Percentiles rank a stretch among this genome's conserved stretches.
phyloP scores from a whole-genome alignment of 1,140 invertebrate species.

The Conus betulinus region DNA sequence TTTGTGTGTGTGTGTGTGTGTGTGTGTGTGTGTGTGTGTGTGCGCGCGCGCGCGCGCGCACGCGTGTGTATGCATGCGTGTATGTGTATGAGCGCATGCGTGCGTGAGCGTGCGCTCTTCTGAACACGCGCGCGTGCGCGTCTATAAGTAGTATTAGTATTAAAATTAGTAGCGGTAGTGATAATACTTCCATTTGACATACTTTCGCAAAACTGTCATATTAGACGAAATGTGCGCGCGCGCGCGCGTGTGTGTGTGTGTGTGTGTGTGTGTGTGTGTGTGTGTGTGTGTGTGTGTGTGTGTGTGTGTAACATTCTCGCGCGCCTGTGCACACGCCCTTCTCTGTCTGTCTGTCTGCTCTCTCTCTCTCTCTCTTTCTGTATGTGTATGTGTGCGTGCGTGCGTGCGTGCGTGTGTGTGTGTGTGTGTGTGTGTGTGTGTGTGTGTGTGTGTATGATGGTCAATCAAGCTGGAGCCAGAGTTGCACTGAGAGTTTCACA shows the following conservation, averaged over 20 bases:
- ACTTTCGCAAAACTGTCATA: no score
- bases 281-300: no score
- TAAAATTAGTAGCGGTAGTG: no score
- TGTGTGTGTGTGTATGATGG: not conserved
- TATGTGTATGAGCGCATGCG: not conserved
- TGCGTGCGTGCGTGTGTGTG: not conserved
- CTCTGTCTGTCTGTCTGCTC: not conserved
- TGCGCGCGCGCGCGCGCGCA: not conserved
- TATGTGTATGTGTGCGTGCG: not conserved
- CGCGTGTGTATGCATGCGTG: not conserved
- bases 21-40: not conserved
- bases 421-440: constrained; percentile 15
- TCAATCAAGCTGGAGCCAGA: not conserved
- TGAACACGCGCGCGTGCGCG: not conserved
- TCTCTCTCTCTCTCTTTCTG: no score
- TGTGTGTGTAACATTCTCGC: no score
- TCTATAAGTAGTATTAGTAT: no score
- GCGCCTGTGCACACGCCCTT: not conserved
- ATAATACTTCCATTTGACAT: no score
- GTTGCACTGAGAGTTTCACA: no score
- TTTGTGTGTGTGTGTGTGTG: no score
- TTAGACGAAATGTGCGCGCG: not conserved
- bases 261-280: not conserved
- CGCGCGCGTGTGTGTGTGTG: not conserved
- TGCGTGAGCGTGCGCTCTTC: not conserved